phyloP scores from a whole-genome alignment of 2,888 invertebrate species.

The Tipula unca region DNA sequence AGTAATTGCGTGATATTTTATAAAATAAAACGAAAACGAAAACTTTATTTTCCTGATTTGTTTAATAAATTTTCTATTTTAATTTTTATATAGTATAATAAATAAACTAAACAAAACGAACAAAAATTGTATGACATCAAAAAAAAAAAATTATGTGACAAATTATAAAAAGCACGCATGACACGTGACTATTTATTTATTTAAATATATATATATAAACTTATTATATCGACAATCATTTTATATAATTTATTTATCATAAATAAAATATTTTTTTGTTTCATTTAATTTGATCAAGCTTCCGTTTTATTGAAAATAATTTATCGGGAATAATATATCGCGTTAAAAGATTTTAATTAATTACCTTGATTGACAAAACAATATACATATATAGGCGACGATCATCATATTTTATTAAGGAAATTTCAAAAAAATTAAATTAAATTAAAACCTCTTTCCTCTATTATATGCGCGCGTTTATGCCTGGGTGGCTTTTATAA shows the following conservation, averaged over 20 bases:
- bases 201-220: no score
- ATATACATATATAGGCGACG: neutral
- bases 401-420: neutral
- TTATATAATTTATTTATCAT: neutral
- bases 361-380: neutral
- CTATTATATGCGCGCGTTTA: no score
- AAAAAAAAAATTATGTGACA: slow-evolving; percentile 1
- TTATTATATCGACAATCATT: neutral
- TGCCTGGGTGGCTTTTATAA: neutral
- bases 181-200: neutral
- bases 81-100: neutral
- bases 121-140: no score
- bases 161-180: slow-evolving; percentile 14
- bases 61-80: neutral
- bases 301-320: neutral
- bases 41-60: neutral
- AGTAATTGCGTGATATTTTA: neutral
- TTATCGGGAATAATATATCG: neutral
- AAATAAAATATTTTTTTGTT: no score
- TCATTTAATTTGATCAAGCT: neutral
- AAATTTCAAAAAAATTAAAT: neutral
- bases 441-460: neutral
- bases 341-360: neutral
- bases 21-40: neutral
- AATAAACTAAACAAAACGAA: neutral